These are phyloP conservation scores for Nudaria mundana DNA, from an alignment of 2,888 invertebrate genomes.

Conservation along the genomic window DNA sequence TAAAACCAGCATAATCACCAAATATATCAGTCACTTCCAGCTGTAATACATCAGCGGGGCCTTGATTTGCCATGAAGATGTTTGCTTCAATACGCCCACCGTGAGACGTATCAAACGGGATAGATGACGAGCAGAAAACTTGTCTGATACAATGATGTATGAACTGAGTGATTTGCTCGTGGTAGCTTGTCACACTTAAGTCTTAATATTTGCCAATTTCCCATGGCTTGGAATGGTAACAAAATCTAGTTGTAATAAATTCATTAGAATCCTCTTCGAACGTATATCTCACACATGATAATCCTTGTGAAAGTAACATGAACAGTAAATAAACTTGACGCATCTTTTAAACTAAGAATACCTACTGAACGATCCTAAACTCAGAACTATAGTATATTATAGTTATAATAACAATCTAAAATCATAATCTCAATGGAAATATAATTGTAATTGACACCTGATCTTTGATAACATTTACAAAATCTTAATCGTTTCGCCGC, in stretches of 20 bases:
- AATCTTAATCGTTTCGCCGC: too few relatives aligned
- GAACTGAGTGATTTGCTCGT: not conserved
- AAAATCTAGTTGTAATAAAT: not conserved
- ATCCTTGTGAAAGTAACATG: conserved; percentile 10
- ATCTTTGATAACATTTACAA: too few relatives aligned
- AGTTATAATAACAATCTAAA: too few relatives aligned
- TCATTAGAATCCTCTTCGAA: conserved; percentile 1
- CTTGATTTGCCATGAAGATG: not conserved
- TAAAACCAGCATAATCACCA: not conserved
- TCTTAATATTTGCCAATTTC: not conserved
- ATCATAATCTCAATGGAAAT: too few relatives aligned
- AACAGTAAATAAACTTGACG: conserved; percentile 20
- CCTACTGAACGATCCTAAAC: conserved; percentile 15
- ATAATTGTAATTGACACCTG: too few relatives aligned
- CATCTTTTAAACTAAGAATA: conserved; percentile 23
- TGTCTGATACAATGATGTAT: not conserved
- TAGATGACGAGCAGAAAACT: not conserved
- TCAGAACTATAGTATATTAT: conserved; percentile 21
- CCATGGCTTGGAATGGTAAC: not conserved
- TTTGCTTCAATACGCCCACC: conserved; percentile 1
- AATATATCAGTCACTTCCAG: not conserved
- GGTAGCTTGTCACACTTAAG: not conserved
- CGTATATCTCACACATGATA: not conserved
- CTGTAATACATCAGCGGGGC: not conserved
- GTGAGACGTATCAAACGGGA: not conserved